Evolutionary conservation across 2,888 invertebrate species (phyloP), one percentile per base, ranked within the genome.

Genomic region (Leucophora obtusa): DNA sequence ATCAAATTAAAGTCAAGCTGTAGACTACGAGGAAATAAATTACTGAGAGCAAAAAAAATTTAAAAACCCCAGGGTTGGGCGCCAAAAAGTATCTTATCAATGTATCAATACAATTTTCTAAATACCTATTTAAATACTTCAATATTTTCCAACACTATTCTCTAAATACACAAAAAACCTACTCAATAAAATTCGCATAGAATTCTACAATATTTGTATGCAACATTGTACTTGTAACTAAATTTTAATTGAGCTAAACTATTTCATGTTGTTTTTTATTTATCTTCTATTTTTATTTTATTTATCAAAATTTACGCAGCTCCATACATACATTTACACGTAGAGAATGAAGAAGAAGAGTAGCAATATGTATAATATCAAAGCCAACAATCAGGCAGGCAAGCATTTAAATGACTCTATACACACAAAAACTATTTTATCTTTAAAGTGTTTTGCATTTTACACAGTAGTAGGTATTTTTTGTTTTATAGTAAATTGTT

Each of bases 391-490:
- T 38, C 38, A 38, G 38, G 38, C 38, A 38, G 38, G 38, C 38
- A 38, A 38, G 38, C 38, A 38, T 38, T 38, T 38, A 38, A 38
- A 38, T 38, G 38, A 38, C 38, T 38, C 10, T 38, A 38, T 38
- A 38, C 38, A 14, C 28, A 28, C 28, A 28, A 28, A n/a, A 47
- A 47, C n/a, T 47, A 47, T 47, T 47, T 47, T 47, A 47, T 47
- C 43, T 47, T 6, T n/a, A 47, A 47, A 47, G 43, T 47, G n/a
- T 47, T 47, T 47, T 47, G 43, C 43, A 47, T 47, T 47, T 47
- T 47, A 47, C n/a, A 47, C 43, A 47, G 43, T 47, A 47, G n/a
- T 47, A n/a, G 43, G 43, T 47, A 47, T 47, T 47, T 47, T 47
- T 47, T 47, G 43, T 47, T 11, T 38, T 11, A 14, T 38, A 38